A percentile compares a stretch with the other conserved stretches of the same genome.
Evolutionary conservation across 2,113 vertebrate species (phyloP).

Genomic region (Percina caprodes): DNA sequence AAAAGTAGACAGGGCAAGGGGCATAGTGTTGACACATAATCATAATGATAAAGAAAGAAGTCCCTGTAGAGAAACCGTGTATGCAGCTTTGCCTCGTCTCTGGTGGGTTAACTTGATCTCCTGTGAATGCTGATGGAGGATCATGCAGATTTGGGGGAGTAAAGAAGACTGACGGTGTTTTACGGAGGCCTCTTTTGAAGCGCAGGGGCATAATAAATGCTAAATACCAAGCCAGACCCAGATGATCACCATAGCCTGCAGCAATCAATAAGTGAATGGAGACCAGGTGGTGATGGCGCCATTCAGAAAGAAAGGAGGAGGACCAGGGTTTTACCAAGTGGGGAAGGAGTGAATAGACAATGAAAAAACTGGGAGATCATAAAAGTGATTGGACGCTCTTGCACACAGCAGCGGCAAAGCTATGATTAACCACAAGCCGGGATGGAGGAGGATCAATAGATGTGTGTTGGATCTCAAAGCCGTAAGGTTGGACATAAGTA

Average conservation of each 20-base stretch:
- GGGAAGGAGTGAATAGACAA: conserved; percentile 58
- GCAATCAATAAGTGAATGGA: conserved; percentile 80
- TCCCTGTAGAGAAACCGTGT: conserved; percentile 63
- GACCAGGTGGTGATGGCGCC: conserved; percentile 78
- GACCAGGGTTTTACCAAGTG: conserved; percentile 48
- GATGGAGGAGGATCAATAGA: conserved; percentile 57
- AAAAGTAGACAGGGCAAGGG: conserved; percentile 61
- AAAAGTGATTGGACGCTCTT: conserved; percentile 58
- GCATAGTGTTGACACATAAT: conserved; percentile 65
- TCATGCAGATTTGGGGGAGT: conserved; percentile 63
- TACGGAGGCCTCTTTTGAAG: conserved; percentile 68
- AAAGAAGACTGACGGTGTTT: conserved; percentile 62
- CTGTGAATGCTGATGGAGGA: conserved; percentile 71
- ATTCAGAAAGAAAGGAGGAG: conserved; percentile 63
- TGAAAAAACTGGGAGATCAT: conserved; percentile 63
- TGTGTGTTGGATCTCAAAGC: conserved; percentile 39
- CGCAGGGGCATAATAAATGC: conserved; percentile 74
- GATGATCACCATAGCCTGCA: conserved; percentile 77
- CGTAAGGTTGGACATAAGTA: conserved; percentile 21
- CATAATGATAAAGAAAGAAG: conserved; percentile 75
- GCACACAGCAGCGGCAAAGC: conserved; percentile 46
- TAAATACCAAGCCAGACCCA: conserved; percentile 73
- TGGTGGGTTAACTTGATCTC: conserved; percentile 75
- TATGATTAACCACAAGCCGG: conserved; percentile 58
- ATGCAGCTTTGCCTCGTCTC: conserved; percentile 63